Evolutionary conservation across 2,888 invertebrate species (phyloP).

Genomic region (Caenorhabditis imperialis): DNA sequence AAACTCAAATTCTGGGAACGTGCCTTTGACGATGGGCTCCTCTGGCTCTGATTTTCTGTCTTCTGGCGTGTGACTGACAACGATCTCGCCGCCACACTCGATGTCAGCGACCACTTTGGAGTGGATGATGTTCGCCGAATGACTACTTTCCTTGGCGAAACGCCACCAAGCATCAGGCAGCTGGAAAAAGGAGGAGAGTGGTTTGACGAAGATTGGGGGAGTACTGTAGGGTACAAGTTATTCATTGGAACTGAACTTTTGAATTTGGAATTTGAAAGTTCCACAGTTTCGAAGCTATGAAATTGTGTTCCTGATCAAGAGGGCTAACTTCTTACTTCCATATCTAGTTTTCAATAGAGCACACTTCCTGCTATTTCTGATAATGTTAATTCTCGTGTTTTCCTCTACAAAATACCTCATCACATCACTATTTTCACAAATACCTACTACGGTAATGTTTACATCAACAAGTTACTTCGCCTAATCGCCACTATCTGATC

Average conservation of each 20-base stretch:
- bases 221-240: constrained; percentile 3
- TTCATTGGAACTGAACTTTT: no score
- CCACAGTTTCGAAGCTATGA: no score
- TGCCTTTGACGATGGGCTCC: constrained; percentile 15
- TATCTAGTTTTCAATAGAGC: no score
- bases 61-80: constrained; percentile 36
- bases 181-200: constrained; percentile 23
- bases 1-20: no score
- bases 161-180: constrained; percentile 46
- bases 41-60: constrained; percentile 36
- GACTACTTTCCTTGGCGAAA: constrained; percentile 44
- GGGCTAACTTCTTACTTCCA: no score
- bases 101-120: constrained; percentile 47
- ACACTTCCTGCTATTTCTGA: background rate
- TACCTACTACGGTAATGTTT: no score
- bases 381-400: background rate
- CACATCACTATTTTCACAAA: no score
- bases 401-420: no score
- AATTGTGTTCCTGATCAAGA: no score
- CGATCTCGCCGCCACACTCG: constrained; percentile 46
- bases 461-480: no score
- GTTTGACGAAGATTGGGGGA: constrained; percentile 9
- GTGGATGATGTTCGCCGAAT: constrained; percentile 45
- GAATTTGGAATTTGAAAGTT: no score
- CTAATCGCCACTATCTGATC: no score